Conservation (phyloP, 2,797 vertebrate genomes). For the Hemitrygon akajei region DNA sequence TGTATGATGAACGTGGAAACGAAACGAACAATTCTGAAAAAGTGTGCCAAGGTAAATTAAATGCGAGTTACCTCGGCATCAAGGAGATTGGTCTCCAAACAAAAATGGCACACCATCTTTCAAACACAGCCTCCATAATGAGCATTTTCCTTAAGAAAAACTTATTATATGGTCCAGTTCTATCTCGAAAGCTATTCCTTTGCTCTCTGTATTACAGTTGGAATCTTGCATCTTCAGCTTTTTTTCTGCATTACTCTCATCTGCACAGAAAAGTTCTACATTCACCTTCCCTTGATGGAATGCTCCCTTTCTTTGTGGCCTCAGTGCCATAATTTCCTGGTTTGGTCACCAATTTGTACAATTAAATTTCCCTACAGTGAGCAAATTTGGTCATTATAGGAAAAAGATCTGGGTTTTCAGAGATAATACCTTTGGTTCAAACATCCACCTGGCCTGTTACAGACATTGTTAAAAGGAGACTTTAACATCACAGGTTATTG, state of each 20-base stretch:
- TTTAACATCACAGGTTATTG: slow-evolving; percentile 52
- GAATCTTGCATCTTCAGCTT: slow-evolving; percentile 55
- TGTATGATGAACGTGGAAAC: slow-evolving; percentile 73
- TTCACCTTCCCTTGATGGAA: slow-evolving; percentile 53
- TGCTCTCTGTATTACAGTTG: slow-evolving; percentile 56
- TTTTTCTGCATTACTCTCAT: slow-evolving; percentile 47
- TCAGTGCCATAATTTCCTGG: slow-evolving; percentile 57
- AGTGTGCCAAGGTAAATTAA: slow-evolving; percentile 63
- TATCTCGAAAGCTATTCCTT: slow-evolving; percentile 66
- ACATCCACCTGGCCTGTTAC: slow-evolving; percentile 60
- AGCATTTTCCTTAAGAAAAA: slow-evolving; percentile 48
- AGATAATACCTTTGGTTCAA: slow-evolving; percentile 79
- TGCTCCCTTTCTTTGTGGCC: slow-evolving; percentile 53
- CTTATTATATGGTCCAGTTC: slow-evolving; percentile 64
- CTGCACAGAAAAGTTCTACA: slow-evolving; percentile 43
- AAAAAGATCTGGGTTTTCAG: slow-evolving; percentile 59
- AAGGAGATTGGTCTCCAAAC: slow-evolving; percentile 47
- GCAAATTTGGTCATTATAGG: slow-evolving; percentile 73
- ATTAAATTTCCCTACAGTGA: slow-evolving; percentile 51
- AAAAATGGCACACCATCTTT: slow-evolving; percentile 72
- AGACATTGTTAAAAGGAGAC: slow-evolving; percentile 58
- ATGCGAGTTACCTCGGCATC: slow-evolving; percentile 45
- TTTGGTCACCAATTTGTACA: slow-evolving; percentile 52
- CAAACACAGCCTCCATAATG: slow-evolving; percentile 56
- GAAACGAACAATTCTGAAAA: slow-evolving; percentile 69